Percentiles rank a stretch among this genome's conserved stretches.
phyloP scores from a whole-genome alignment of 2,797 vertebrate species.

The Rhinella marina region DNA sequence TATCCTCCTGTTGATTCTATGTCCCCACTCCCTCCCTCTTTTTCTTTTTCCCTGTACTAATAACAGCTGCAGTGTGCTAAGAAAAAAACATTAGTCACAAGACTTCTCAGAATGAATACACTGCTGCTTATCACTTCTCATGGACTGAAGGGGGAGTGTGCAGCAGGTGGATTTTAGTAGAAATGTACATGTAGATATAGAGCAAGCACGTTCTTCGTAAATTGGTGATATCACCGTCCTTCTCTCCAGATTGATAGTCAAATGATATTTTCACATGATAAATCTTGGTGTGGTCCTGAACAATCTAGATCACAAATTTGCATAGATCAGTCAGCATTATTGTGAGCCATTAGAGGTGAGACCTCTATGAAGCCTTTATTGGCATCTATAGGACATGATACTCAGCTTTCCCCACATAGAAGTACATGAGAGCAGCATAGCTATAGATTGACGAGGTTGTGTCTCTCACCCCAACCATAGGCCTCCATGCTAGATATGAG shows the following conservation, averaged over 20 bases:
- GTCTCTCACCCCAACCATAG: too few relatives aligned
- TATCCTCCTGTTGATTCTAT: constrained; percentile 62
- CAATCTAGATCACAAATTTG: too few relatives aligned
- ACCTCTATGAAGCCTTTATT: too few relatives aligned
- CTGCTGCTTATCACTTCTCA: constrained; percentile 46
- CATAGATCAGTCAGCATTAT: too few relatives aligned
- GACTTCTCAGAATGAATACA: constrained; percentile 59
- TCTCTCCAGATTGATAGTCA: background rate
- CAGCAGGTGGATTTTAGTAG: constrained; percentile 41
- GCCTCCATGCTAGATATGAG: too few relatives aligned
- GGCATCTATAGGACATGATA: too few relatives aligned
- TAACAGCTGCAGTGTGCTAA: constrained; percentile 66
- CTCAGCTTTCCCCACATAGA: too few relatives aligned
- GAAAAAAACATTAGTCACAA: constrained; percentile 62
- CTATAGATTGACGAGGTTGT: too few relatives aligned
- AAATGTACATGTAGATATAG: background rate
- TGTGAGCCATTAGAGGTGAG: too few relatives aligned
- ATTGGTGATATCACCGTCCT: background rate
- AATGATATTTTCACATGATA: too few relatives aligned
- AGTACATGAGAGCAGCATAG: too few relatives aligned
- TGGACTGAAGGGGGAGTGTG: constrained; percentile 48
- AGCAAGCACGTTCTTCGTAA: background rate
- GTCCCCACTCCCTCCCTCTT: constrained; percentile 39
- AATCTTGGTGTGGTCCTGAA: too few relatives aligned
- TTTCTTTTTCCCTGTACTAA: constrained; percentile 18